Base-by-base conservation (phyloP, 2,113 vertebrate species). In the Theristicus caerulescens region DNA sequence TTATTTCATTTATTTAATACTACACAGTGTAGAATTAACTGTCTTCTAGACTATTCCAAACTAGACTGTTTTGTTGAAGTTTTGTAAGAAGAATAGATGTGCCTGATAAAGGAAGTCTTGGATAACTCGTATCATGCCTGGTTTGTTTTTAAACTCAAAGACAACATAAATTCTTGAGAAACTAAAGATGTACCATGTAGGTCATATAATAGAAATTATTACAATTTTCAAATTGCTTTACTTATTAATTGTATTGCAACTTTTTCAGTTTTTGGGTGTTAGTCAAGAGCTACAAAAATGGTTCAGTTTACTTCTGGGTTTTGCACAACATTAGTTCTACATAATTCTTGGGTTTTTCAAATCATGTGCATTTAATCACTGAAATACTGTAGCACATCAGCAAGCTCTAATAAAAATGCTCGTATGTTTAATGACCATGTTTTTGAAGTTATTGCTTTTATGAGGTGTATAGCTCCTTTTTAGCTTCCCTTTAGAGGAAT, bases 401-500 rank as follows among this genome's bases (percentile, higher is more conserved):
- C 42, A 84, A 71, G 31, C 12, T 66, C 31, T 82, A 73, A 18
- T 96, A 76, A 70, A 96, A 86, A 80, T 83, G 58, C 69, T 82
- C 89, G 34, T 18, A n/a, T 85, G 90, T 95, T 92, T 96, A 92
- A 80, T 94, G 61, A 49, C 42, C 17, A 19, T 80, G 18, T 11
- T 73, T 93, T 86, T 72, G 40, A 93, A 95, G 85, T 91, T 86
- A 64, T 1, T 94, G 25, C 80, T 95, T 97, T 93, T 58, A 55
- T 83, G 62, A 74, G 51, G 65, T 80, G 13, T 65, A 42, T 44
- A 79, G 14, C 16, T 96, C 59, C 87, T 82, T 92, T 88, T 52
- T 69, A 38, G 11, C 36, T n/a, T 94, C 42, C 22, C 16, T 65
- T 51, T 83, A 88, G n/a, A 88, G 46, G n/a, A 85, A 54, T 54